phyloP scores from a whole-genome alignment of 2,797 vertebrate species.

The Onychomys arenicola region DNA sequence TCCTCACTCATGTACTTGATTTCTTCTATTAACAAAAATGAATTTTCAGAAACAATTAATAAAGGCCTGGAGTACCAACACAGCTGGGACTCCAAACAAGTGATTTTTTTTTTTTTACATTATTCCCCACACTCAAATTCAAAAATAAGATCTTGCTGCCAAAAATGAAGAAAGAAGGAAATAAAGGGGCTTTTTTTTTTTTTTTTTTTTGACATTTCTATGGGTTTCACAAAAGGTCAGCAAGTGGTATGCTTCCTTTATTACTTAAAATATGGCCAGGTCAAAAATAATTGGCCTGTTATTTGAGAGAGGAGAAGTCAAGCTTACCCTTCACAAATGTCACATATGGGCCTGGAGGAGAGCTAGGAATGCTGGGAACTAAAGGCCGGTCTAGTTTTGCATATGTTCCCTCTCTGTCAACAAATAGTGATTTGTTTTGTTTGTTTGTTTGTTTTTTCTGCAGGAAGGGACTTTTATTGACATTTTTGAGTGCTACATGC shows the following conservation, averaged over 20 bases:
- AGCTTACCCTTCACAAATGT: background rate
- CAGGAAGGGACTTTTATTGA: background rate
- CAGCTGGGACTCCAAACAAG: background rate
- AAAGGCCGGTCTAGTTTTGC: background rate
- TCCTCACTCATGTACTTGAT: background rate
- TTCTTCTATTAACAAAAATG: background rate
- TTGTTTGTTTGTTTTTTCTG: background rate
- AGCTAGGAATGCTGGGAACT: background rate
- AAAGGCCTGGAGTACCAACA: fast-evolving
- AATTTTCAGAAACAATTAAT: background rate
- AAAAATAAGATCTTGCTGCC: background rate
- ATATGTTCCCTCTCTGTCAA: background rate
- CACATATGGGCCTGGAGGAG: background rate
- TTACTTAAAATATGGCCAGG: background rate
- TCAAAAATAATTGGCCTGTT: slow-evolving; percentile 33
- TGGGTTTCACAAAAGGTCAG: slow-evolving; percentile 12
- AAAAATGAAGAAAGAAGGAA: slow-evolving; percentile 35
- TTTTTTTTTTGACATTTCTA: background rate
- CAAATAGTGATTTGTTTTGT: background rate
- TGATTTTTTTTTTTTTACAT: background rate
- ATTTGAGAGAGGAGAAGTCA: background rate
- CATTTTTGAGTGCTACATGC: background rate
- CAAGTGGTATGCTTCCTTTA: background rate
- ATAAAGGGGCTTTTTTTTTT: background rate
- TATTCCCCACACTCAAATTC: background rate